Conservation (phyloP, 2,888 invertebrate species). For the Diloba caeruleocephala region DNA sequence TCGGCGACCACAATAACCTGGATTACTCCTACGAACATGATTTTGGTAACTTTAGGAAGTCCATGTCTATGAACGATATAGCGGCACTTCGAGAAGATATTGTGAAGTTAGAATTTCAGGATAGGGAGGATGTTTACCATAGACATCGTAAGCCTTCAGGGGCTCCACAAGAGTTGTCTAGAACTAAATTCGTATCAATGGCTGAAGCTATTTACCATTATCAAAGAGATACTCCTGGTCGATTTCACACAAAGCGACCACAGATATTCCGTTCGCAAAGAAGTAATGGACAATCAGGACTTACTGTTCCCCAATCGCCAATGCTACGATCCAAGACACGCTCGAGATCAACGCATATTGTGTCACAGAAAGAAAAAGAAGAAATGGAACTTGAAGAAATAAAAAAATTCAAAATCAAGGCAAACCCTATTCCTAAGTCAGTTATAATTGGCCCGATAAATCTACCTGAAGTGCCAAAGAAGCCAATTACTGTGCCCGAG, state of each 20-base stretch:
- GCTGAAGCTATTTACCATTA: conserved; percentile 89
- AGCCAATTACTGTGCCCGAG: conserved; percentile 89
- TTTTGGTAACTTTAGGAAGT: conserved; percentile 72
- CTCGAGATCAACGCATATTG: conserved; percentile 83
- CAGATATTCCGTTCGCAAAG: conserved; percentile 67
- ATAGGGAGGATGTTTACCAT: conserved; percentile 60
- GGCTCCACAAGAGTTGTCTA: conserved; percentile 68
- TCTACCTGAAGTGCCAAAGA: conserved; percentile 86
- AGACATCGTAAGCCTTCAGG: conserved; percentile 65
- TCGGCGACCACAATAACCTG: conserved; percentile 70
- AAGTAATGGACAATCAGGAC: conserved; percentile 59
- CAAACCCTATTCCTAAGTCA: conserved; percentile 90
- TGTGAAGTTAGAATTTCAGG: conserved; percentile 59
- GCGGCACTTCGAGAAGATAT: conserved; percentile 66
- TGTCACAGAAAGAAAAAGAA: conserved; percentile 90
- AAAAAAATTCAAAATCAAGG: conserved; percentile 91
- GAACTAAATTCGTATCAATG: conserved; percentile 87
- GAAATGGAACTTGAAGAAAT: conserved; percentile 90
- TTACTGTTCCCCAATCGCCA: conserved; percentile 88
- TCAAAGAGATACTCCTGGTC: conserved; percentile 89
- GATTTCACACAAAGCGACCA: conserved; percentile 81
- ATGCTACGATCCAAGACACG: conserved; percentile 88
- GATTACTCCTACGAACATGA: conserved; percentile 67
- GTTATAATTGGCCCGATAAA: conserved; percentile 86
- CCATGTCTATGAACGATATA: conserved; percentile 81